phyloP scores from a whole-genome alignment of 1,140 invertebrate genomes.

The Lasaia peninsularis region DNA sequence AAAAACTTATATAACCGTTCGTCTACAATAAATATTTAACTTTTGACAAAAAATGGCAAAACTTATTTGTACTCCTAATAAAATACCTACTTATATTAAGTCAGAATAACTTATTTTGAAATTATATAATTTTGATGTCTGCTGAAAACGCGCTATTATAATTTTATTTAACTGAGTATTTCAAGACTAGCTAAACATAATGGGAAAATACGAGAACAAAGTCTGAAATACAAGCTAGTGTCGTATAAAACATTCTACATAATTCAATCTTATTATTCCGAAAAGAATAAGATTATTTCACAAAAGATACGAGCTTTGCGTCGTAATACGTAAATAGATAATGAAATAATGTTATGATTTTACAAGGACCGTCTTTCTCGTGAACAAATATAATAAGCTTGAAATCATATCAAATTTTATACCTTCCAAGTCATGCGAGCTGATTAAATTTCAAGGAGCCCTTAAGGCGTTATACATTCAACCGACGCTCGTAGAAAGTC shows the following conservation, averaged over 20 bases:
- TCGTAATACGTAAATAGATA: not conserved
- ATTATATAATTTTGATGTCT: too few relatives aligned
- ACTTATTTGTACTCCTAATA: too few relatives aligned
- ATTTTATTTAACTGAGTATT: too few relatives aligned
- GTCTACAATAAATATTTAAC: too few relatives aligned
- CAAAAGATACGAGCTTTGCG: not conserved
- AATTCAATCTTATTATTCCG: not conserved
- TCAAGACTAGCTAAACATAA: too few relatives aligned
- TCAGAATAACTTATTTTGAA: too few relatives aligned
- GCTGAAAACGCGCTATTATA: too few relatives aligned
- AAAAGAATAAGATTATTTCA: not conserved
- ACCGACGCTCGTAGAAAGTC: not conserved
- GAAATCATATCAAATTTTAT: slow-evolving; percentile 24
- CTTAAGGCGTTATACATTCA: slow-evolving; percentile 27
- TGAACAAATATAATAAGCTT: slow-evolving; percentile 4
- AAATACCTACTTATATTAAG: too few relatives aligned
- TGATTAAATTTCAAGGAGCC: slow-evolving; percentile 27
- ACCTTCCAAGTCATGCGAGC: slow-evolving; percentile 17
- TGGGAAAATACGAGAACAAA: too few relatives aligned
- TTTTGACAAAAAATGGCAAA: too few relatives aligned
- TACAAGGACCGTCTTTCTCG: not conserved
- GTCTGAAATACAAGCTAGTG: not conserved
- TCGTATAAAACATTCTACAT: not conserved
- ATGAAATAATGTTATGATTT: slow-evolving; percentile 2
- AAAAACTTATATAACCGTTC: too few relatives aligned